phyloP scores from a whole-genome alignment of 2,797 vertebrate species.

The Gila robusta region DNA sequence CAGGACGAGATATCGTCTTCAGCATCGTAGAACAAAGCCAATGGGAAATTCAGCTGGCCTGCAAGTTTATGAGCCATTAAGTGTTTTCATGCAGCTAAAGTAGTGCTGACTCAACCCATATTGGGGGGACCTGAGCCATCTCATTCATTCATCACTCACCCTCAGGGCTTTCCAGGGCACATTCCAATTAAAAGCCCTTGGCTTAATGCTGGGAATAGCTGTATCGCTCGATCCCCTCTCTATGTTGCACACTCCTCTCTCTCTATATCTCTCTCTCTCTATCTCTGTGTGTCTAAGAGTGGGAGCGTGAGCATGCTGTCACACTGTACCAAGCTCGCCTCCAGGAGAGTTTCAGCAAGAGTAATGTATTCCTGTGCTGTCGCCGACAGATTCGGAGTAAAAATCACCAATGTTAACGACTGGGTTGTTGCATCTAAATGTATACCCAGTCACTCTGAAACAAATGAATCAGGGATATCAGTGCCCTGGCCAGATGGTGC shows the following conservation, averaged over 20 bases:
- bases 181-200: conserved; percentile 63
- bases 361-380: conserved; percentile 38
- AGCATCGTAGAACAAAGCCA: conserved; percentile 55
- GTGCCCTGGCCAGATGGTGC: conserved; percentile 43
- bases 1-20: conserved; percentile 45
- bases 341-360: conserved; percentile 41
- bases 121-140: conserved; percentile 50
- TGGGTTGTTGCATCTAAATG: conserved; percentile 32
- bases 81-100: conserved; percentile 66
- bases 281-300: conserved; percentile 4
- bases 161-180: conserved; percentile 67
- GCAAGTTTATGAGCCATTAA: conserved; percentile 73
- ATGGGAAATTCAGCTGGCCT: conserved; percentile 61
- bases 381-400: conserved; percentile 21
- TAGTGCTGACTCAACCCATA: conserved; percentile 62
- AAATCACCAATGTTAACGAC: conserved; percentile 34
- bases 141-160: conserved; percentile 70
- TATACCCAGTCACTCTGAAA: conserved; percentile 30
- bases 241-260: conserved; percentile 28
- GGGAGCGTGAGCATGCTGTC: conserved; percentile 16
- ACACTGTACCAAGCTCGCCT: conserved; percentile 42
- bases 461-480: conserved; percentile 48
- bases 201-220: conserved; percentile 53
- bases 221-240: conserved; percentile 23
- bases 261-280: conserved; percentile 16